Percentiles rank a stretch among this genome's conserved stretches.
These are phyloP conservation scores for Napeogenes inachia DNA, from an alignment of 2,888 invertebrate genomes.

Conservation along the genomic window DNA sequence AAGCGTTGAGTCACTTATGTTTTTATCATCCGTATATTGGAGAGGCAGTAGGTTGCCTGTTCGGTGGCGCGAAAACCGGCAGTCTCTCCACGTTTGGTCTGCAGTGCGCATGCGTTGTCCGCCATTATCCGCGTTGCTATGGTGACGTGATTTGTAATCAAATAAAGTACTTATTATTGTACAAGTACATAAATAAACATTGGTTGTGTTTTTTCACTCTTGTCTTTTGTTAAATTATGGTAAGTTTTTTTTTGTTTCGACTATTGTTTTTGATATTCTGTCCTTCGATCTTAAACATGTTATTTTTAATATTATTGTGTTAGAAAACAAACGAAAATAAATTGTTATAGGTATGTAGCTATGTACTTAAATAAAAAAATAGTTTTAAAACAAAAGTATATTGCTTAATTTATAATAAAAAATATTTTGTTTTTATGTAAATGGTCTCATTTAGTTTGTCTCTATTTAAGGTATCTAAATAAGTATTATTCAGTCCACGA, in stretches of 20 bases:
- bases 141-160: constrained; percentile 55
- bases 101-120: constrained; percentile 54
- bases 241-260: constrained; percentile 28
- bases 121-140: constrained; percentile 59
- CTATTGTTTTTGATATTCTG: neutral
- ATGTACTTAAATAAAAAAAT: no score
- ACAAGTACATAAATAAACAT: constrained; percentile 9
- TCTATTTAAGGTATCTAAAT: no score
- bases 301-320: neutral
- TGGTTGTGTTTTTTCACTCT: constrained; percentile 32
- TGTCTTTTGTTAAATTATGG: constrained; percentile 36
- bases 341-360: no score
- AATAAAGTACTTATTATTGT: constrained; percentile 38
- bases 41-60: constrained; percentile 22
- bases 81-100: constrained; percentile 49
- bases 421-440: no score
- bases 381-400: no score
- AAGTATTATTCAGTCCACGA: no score
- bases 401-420: no score
- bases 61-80: constrained; percentile 63
- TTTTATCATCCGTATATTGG: constrained; percentile 22
- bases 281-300: neutral
- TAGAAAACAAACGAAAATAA: no score
- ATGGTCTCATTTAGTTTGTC: no score
- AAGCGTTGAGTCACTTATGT: constrained; percentile 21